These are phyloP conservation scores for Microplitis demolitor DNA, from an alignment of 1,140 invertebrate genomes.

Conservation along the genomic window DNA sequence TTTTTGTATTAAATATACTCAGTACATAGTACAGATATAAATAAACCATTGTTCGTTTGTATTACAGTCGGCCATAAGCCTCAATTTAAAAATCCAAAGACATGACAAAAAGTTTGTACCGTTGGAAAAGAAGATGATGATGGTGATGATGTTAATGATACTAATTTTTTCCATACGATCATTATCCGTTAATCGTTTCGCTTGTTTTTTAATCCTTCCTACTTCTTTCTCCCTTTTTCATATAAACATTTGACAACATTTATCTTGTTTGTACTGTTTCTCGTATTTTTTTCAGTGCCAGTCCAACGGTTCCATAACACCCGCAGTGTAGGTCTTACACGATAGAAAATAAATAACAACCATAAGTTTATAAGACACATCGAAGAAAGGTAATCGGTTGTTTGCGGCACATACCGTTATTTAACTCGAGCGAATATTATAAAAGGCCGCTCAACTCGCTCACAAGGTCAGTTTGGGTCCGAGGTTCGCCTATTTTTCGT, in stretches of 20 bases:
- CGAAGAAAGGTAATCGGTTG: constrained; percentile 6
- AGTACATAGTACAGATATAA: too few relatives aligned
- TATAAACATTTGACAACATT: too few relatives aligned
- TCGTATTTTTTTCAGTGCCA: neutral
- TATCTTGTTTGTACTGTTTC: too few relatives aligned
- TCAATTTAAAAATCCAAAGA: too few relatives aligned
- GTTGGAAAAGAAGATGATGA: neutral
- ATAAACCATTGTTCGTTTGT: too few relatives aligned
- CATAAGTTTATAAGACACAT: neutral
- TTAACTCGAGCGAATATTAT: constrained; percentile 46
- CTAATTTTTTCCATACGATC: neutral
- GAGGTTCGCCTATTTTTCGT: neutral
- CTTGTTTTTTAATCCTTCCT: neutral
- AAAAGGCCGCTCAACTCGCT: constrained; percentile 45
- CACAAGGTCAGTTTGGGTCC: constrained; percentile 39
- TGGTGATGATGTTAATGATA: neutral
- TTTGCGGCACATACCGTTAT: neutral
- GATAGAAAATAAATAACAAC: neutral
- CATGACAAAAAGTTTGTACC: neutral
- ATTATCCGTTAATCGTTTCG: neutral
- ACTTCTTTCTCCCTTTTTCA: neutral
- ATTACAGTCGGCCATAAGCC: too few relatives aligned
- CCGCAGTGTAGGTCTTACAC: neutral
- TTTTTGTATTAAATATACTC: too few relatives aligned
- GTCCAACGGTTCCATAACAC: constrained; percentile 7